A percentile compares a stretch with the other conserved stretches of the same genome.
These are phyloP conservation scores for Liopterus haemorrhoidalis DNA, from an alignment of 2,888 invertebrate genomes.

Conservation along the genomic window DNA sequence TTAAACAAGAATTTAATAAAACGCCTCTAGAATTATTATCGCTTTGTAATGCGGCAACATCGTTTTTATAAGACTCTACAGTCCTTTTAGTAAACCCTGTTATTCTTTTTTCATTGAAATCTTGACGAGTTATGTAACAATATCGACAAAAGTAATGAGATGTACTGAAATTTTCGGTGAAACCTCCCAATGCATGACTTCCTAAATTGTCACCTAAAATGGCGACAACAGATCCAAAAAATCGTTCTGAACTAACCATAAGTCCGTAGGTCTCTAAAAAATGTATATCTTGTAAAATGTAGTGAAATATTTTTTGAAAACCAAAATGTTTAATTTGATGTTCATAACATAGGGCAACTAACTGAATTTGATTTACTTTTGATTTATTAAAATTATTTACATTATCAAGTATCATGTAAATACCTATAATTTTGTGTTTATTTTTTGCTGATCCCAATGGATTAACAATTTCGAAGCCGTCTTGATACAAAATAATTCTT, in stretches of 20 bases:
- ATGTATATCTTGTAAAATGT: constrained; percentile 23
- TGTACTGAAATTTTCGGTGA: constrained; percentile 27
- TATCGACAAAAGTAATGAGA: constrained; percentile 30
- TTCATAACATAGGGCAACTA: constrained; percentile 25
- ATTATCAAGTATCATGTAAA: constrained; percentile 28
- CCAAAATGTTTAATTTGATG: constrained; percentile 14
- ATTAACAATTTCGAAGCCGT: constrained; percentile 25
- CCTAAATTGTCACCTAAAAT: constrained; percentile 33
- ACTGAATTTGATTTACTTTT: constrained; percentile 22
- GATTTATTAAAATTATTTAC: constrained; percentile 24
- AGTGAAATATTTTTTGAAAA: constrained; percentile 20
- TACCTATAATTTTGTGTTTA: constrained; percentile 28
- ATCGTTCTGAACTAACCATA: constrained; percentile 6
- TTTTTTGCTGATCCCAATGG: constrained; percentile 24
- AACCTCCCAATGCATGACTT: constrained; percentile 30
- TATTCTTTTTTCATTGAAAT: no score
- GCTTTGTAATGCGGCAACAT: background rate
- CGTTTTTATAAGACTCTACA: background rate
- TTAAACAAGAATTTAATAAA: background rate
- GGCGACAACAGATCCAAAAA: constrained; percentile 25
- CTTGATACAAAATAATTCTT: constrained; percentile 29
- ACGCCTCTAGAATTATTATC: background rate
- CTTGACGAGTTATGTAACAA: constrained; percentile 20
- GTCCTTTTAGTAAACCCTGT: background rate
- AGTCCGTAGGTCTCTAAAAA: constrained; percentile 20